These are phyloP conservation scores for Ennomos quercinarius DNA, from an alignment of 2,888 invertebrate species.

Conservation along the genomic window DNA sequence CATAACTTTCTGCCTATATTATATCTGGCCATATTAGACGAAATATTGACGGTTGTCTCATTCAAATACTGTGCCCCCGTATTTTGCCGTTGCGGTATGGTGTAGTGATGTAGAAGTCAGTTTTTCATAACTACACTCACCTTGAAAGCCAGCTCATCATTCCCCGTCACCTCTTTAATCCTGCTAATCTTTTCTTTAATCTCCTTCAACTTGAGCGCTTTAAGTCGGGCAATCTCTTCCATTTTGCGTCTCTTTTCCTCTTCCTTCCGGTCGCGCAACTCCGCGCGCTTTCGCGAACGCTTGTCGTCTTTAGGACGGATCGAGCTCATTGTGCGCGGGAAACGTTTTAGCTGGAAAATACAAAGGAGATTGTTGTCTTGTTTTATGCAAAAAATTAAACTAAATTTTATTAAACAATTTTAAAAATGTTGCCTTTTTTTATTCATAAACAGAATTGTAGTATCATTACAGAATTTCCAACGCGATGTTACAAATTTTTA, in stretches of 20 bases:
- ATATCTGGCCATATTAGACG: too few species aligned
- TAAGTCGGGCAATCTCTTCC: slow-evolving; percentile 94
- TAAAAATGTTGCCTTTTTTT: too few species aligned
- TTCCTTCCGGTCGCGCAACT: slow-evolving; percentile 90
- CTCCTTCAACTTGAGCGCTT: slow-evolving; percentile 94
- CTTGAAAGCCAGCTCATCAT: slow-evolving; percentile 88
- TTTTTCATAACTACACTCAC: slow-evolving; percentile 49
- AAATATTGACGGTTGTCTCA: slow-evolving; percentile 11
- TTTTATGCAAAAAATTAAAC: too few species aligned
- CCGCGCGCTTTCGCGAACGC: slow-evolving; percentile 91
- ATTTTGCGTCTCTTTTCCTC: slow-evolving; percentile 92
- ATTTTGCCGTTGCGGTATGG: slow-evolving; percentile 3
- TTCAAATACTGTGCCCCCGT: slow-evolving; percentile 37
- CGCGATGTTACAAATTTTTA: too few species aligned
- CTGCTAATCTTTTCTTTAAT: slow-evolving; percentile 95
- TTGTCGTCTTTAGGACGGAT: slow-evolving; percentile 92
- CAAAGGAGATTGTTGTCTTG: too few species aligned
- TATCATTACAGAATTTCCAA: too few species aligned
- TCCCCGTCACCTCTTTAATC: slow-evolving; percentile 95
- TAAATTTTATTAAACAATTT: too few species aligned
- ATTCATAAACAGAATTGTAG: too few species aligned
- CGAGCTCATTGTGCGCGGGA: slow-evolving; percentile 95
- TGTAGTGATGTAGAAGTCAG: neutral
- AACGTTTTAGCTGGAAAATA: slow-evolving; percentile 90
- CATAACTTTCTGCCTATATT: too few species aligned